phyloP scores from a whole-genome alignment of 2,113 vertebrate species.

The Pseudopipra pipra region DNA sequence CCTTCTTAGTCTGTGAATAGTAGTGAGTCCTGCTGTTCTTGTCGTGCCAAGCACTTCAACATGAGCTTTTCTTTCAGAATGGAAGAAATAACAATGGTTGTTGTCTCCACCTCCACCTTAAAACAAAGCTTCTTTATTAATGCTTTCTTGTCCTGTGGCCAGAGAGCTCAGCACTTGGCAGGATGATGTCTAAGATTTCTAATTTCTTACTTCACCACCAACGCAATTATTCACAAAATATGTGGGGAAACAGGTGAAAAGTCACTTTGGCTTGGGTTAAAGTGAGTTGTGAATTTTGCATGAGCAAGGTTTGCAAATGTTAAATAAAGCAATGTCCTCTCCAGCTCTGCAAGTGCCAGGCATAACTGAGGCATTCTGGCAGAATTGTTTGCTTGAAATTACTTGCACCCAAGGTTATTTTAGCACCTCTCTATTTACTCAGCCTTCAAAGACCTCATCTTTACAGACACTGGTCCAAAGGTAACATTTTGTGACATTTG shows the following conservation, averaged over 20 bases:
- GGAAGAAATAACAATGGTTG: not conserved
- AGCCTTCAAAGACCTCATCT: not conserved
- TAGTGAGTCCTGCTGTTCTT: not conserved
- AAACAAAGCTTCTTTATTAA: not conserved
- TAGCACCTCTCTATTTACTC: not conserved
- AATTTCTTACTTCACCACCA: not conserved
- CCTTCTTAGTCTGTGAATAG: not conserved
- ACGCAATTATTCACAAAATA: not conserved
- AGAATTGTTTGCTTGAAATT: not conserved
- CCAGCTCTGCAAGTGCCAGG: not conserved
- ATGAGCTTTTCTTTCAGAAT: not conserved
- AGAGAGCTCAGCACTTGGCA: not conserved
- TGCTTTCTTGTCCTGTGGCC: not conserved
- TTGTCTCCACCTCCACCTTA: not conserved
- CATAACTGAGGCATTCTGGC: not conserved
- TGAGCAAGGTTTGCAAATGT: not conserved
- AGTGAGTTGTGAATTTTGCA: not conserved
- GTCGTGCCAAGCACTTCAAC: not conserved
- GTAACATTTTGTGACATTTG: not conserved
- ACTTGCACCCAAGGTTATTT: not conserved
- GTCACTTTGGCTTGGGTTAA: not conserved
- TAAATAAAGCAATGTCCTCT: not conserved
- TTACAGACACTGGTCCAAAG: not conserved
- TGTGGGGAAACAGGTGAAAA: not conserved
- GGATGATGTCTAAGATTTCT: not conserved